phyloP scores from a whole-genome alignment of 2,797 vertebrate species.

The Potorous gilbertii region DNA sequence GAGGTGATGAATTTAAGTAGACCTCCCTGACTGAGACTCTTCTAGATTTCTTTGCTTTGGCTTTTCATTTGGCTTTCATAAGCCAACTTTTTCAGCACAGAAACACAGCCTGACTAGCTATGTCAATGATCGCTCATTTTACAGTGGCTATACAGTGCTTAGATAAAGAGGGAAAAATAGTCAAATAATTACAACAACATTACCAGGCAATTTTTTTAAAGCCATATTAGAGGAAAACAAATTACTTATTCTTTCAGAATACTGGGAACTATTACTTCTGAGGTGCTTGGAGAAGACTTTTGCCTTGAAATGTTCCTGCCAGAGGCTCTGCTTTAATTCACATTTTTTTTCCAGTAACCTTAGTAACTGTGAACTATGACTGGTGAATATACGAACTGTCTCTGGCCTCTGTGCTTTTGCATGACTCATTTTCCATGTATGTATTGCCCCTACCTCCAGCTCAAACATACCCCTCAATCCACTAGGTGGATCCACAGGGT shows the following conservation, averaged over 20 bases:
- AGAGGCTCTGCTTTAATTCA: not conserved
- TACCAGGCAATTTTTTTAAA: conserved; percentile 17
- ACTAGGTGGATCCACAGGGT: not conserved
- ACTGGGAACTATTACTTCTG: not conserved
- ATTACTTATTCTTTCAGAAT: not conserved
- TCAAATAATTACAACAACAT: conserved; percentile 51
- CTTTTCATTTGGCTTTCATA: too few relatives aligned
- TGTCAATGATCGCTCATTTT: conserved; percentile 10
- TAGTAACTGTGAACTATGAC: not conserved
- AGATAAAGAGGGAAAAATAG: conserved; percentile 40
- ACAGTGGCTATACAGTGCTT: conserved; percentile 8
- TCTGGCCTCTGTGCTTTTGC: not conserved
- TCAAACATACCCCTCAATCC: not conserved
- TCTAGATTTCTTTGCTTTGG: not conserved
- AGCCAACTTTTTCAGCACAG: conserved; percentile 39
- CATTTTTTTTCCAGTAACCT: not conserved
- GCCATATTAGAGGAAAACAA: not conserved
- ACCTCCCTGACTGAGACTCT: not conserved
- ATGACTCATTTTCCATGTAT: not conserved
- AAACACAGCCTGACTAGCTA: conserved; percentile 24
- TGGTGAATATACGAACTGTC: not conserved
- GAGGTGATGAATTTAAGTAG: not conserved
- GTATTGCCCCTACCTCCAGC: not conserved
- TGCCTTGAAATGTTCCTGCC: not conserved
- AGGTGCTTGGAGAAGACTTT: not conserved